phyloP scores from a whole-genome alignment of 2,888 invertebrate species.

The Sphinx pinastri region DNA sequence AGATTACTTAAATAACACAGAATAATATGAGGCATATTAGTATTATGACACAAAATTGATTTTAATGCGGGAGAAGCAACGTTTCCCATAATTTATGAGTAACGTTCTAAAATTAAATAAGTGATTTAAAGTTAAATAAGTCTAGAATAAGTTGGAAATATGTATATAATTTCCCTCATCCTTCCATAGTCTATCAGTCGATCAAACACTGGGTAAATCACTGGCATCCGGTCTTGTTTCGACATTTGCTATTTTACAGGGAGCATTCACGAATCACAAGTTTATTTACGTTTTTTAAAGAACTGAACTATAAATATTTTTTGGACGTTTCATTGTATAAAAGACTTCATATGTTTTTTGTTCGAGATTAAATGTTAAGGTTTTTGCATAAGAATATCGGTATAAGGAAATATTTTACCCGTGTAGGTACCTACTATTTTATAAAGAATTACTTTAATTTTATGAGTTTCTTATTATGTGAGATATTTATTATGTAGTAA shows the following conservation, averaged over 20 bases:
- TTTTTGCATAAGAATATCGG: background rate
- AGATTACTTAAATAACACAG: too few species aligned
- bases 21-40: too few species aligned
- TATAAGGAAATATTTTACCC: background rate
- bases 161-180: background rate
- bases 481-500: too few species aligned
- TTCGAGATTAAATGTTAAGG: background rate
- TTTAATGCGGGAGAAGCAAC: too few species aligned
- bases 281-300: background rate
- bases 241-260: constrained; percentile 10
- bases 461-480: too few species aligned
- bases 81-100: too few species aligned
- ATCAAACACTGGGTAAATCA: constrained; percentile 7
- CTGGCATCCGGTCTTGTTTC: constrained; percentile 23
- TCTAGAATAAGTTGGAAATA: background rate
- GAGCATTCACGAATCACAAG: background rate
- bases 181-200: background rate
- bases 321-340: background rate
- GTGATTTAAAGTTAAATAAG: too few species aligned
- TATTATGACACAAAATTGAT: too few species aligned
- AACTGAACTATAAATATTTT: background rate
- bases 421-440: background rate
- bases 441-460: too few species aligned
- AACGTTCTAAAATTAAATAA: too few species aligned
- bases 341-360: background rate